Evolutionary conservation across 2,888 invertebrate species (phyloP), one percentile per base, ranked within the genome.

Genomic region (Synergus umbraculus): DNA sequence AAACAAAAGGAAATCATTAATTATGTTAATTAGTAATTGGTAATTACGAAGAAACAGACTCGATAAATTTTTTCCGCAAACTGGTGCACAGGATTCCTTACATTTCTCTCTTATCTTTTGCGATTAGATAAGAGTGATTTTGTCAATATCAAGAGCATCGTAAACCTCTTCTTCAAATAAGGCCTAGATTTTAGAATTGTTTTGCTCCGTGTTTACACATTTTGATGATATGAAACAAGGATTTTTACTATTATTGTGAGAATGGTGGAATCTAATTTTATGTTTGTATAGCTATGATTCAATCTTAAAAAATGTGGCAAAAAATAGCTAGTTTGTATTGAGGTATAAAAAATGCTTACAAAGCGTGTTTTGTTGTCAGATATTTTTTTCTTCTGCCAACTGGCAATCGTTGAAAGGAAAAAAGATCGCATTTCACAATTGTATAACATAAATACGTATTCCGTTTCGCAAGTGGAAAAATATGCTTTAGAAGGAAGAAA

Each of bases 91-190:
- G 37, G 29, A 73, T 54, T 54, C n/a, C 15, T 37, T 73, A 15
- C n/a, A 73, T 12, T 13, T 73, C 5, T 8, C 4, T 29, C 49
- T 73, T 73, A 54, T 73, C 73, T 12, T 73, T 54, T 29, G n/a
- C 15, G 73, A 73, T 73, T 54, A 73, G 73, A 73, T 73, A 73
- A 54, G 49, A 73, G 9, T 73, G 37, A 73, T 73, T 49, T 49
- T 15, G 37, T 37, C 13, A 73, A 73, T 49, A 49, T 22, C 29
- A 49, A 29, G n/a, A 60, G 22, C 22, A 10, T 60, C 22, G 22
- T 60, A 60, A 41, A 54, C 37, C 54, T 73, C 37, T 10, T 13
- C 37, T 10, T 13, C 15, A 54, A 54, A 54, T 10, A 73, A 41
- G 54, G n/a, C 49, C 54, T 37, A 54, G 37, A 73, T 54, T 54